Conservation (phyloP, 2,113 vertebrate genomes). For the Serinus canaria region DNA sequence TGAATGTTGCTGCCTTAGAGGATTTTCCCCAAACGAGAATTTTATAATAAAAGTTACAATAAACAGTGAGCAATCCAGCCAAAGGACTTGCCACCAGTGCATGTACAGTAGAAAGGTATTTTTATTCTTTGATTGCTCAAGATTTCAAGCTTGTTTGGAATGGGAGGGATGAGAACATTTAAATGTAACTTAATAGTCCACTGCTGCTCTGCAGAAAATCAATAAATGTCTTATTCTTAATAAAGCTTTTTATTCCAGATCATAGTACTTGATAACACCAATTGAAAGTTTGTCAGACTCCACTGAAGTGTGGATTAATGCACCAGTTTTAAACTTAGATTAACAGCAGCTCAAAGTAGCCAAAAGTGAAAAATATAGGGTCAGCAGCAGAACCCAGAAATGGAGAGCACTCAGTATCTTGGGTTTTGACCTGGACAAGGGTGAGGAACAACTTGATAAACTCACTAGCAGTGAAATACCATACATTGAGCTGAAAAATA, state of each 20-base stretch:
- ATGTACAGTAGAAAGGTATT: neutral
- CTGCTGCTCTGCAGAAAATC: neutral
- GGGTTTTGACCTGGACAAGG: neutral
- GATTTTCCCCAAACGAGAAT: conserved; percentile 31
- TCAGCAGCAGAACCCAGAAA: neutral
- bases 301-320: neutral
- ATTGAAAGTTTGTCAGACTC: neutral
- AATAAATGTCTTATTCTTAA: neutral
- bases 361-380: neutral
- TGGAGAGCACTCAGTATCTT: neutral
- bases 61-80: conserved; percentile 9
- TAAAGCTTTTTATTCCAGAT: neutral
- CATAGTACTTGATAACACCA: neutral
- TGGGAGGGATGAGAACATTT: neutral
- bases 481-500: accelerated
- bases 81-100: neutral
- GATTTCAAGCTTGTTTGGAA: conserved; percentile 1
- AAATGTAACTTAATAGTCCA: neutral
- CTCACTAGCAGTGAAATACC: neutral
- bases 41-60: conserved; percentile 31
- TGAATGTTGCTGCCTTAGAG: conserved; percentile 20
- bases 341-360: neutral
- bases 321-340: neutral
- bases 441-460: neutral
- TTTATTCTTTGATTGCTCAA: conserved; percentile 14